phyloP scores from a whole-genome alignment of 2,888 invertebrate species.

The Philereme transversata region DNA sequence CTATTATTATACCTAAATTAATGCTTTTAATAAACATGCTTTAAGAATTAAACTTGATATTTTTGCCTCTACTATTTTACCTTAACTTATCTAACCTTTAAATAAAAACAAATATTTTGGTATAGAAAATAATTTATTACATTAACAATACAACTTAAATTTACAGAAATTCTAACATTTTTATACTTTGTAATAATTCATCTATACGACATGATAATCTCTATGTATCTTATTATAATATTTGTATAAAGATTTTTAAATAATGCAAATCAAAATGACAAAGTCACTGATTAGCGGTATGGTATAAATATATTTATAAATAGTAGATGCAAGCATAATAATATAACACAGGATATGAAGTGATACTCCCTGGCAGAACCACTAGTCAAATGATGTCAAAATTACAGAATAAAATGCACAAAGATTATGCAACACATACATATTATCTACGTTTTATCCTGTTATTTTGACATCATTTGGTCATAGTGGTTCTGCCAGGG shows the following conservation, averaged over 20 bases:
- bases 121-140: slow-evolving; percentile 44
- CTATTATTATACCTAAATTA: slow-evolving; percentile 11
- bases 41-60: not conserved
- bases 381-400: too few relatives aligned
- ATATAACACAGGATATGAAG: not conserved
- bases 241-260: too few relatives aligned
- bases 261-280: too few relatives aligned
- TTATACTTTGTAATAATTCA: slow-evolving; percentile 12
- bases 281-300: not conserved
- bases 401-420: too few relatives aligned
- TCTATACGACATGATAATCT: slow-evolving; percentile 12
- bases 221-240: too few relatives aligned
- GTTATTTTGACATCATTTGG: too few relatives aligned
- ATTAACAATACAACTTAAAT: slow-evolving; percentile 32
- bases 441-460: too few relatives aligned
- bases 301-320: slow-evolving; percentile 13
- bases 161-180: slow-evolving; percentile 23
- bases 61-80: not conserved
- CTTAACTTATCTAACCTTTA: not conserved
- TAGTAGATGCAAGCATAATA: slow-evolving; percentile 5
- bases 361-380: too few relatives aligned
- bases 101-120: slow-evolving; percentile 19
- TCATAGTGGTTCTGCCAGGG: too few relatives aligned
- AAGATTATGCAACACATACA: too few relatives aligned
- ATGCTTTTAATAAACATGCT: slow-evolving; percentile 3